Evolutionary conservation across 2,888 invertebrate species (phyloP), one percentile per base, ranked within the genome.

Genomic region (Dasysyrphus albostriatus): DNA sequence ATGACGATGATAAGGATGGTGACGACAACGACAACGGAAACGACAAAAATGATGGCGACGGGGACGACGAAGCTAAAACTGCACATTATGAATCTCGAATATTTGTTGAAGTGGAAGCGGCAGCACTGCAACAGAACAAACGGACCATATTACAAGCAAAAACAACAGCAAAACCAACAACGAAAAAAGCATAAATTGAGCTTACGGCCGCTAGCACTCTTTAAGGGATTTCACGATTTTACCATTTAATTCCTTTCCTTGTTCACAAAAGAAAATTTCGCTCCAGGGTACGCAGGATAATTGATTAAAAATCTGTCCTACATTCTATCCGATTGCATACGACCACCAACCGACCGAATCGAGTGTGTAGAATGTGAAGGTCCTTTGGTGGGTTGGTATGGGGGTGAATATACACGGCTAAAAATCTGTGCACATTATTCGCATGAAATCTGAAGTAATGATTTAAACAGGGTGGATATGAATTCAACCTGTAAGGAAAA

Each of bases 231-330:
- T 69, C 39, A 69, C 79, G 83, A 87, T 78, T 75, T 61, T 74
- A 75, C 83, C 82, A 87, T 87, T 78, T 87, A 87, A 79, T 87
- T 83, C 78, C 44, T 72, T 65, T 83, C 78, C 78, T 59, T 59
- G 42, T 69, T 75, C 56, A 87, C 83, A 87, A 87, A 87, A 83
- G 87, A 75, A 82, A 83, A 72, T 83, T 47, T 79, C 72, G 87
- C 87, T 79, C 24, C 59, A 79, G 87, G 87, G 72, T 72, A 83
- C 72, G 87, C 83, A 78, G 87, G 78, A 87, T 87, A 87, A 87
- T 87, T 87, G 87, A 87, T 87, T 87, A 87, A 87, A 87, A 87
- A 87, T 87, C 78, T 87, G 87, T 87, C 87, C 87, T 87, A 87
- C 83, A 87, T 87, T 87, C 78, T 83, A 75, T 83, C 54, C 75